A percentile compares a stretch with the other conserved stretches of the same genome.
Conservation (phyloP, 2,113 vertebrate species). For the Benitochromis conjunctus region DNA sequence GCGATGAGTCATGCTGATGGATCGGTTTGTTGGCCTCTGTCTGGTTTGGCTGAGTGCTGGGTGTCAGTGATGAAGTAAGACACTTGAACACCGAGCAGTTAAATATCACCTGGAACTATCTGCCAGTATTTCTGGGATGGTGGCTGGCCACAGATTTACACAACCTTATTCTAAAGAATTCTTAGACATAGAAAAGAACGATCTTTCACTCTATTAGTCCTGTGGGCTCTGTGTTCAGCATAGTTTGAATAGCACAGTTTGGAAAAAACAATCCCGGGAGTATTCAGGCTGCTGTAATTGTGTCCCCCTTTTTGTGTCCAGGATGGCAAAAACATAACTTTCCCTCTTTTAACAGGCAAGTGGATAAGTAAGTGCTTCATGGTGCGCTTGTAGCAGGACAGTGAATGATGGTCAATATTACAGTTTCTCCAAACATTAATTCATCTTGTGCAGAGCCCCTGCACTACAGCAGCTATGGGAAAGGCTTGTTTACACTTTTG, state of each 20-base stretch:
- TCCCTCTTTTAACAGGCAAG: not conserved
- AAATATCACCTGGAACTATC: not conserved
- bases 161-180: not conserved
- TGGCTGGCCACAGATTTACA: not conserved
- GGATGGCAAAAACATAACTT: not conserved
- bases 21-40: constrained; percentile 17
- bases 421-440: not conserved
- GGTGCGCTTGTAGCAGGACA: not conserved
- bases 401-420: constrained; percentile 19
- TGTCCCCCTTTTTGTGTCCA: not conserved
- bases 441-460: not conserved
- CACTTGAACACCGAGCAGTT: not conserved
- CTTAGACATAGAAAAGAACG: not conserved
- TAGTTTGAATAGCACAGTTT: not conserved
- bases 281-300: not conserved
- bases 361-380: not conserved
- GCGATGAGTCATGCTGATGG: constrained; percentile 21
- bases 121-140: not conserved
- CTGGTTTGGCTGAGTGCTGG: not conserved
- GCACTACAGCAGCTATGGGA: not conserved
- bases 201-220: not conserved
- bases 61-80: not conserved
- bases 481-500: not conserved
- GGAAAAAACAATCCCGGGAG: not conserved
- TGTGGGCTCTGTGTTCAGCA: not conserved